phyloP scores from a whole-genome alignment of 2,797 vertebrate genomes.

The Spondyliosoma cantharus region DNA sequence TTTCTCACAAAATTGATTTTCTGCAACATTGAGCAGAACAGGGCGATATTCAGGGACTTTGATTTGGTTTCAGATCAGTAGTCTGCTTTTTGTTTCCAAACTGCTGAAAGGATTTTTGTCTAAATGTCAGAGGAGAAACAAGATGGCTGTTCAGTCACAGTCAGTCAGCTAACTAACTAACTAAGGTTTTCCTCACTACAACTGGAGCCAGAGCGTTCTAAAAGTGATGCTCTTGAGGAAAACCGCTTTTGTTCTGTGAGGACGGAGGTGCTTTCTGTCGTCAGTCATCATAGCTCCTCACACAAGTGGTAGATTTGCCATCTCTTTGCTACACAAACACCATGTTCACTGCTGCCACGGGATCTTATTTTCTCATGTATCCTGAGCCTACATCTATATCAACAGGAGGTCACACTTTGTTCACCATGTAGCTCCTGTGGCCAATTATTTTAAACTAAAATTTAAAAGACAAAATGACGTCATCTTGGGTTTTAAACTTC shows the following conservation, averaged over 20 bases:
- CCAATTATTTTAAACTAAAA: too few relatives aligned
- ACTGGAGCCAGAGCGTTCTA: background rate
- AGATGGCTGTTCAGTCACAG: slow-evolving; percentile 18
- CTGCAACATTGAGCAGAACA: background rate
- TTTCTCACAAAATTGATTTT: background rate
- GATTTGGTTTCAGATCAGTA: slow-evolving; percentile 15
- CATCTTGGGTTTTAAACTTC: too few relatives aligned
- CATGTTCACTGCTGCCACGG: too few relatives aligned
- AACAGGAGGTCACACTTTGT: too few relatives aligned
- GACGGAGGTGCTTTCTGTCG: background rate
- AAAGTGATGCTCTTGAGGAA: background rate
- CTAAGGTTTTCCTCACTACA: background rate
- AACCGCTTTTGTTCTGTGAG: background rate
- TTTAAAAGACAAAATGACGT: too few relatives aligned
- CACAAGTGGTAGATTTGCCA: background rate
- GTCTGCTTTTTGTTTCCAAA: slow-evolving; percentile 1
- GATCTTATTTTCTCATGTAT: too few relatives aligned
- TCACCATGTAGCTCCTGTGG: too few relatives aligned
- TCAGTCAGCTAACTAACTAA: background rate
- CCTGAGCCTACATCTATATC: too few relatives aligned
- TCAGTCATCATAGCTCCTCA: background rate
- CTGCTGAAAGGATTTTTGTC: slow-evolving; percentile 16
- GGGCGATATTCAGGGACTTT: background rate
- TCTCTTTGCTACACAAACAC: background rate
- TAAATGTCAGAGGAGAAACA: slow-evolving; percentile 13